Conservation (phyloP, 37 sponge, comb jelly and placozoan genomes). For the Theonella swinhoei region DNA sequence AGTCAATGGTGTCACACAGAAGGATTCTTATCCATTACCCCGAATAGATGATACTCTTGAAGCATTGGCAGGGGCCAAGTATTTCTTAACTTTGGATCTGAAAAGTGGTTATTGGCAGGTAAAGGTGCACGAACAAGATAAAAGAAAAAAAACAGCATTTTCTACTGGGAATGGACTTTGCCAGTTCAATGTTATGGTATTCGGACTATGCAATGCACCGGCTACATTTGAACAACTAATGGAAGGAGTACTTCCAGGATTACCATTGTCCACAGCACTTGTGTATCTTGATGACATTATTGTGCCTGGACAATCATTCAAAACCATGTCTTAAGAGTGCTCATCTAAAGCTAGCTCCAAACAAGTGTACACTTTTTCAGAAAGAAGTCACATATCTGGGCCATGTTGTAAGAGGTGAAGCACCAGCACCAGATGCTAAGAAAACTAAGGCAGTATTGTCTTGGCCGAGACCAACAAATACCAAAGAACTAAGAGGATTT, state of each 20-base stretch:
- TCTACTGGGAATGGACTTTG: too few species aligned
- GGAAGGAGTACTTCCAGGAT: slow-evolving; percentile 31
- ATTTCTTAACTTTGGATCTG: too few species aligned
- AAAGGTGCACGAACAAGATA: too few species aligned
- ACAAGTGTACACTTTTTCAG: slow-evolving; percentile 17
- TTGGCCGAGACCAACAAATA: slow-evolving; percentile 6
- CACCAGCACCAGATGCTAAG: slow-evolving; percentile 34
- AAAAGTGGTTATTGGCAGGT: too few species aligned
- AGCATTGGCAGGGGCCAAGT: too few species aligned
- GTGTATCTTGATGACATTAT: slow-evolving; percentile 51
- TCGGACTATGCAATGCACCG: too few species aligned
- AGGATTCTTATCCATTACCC: slow-evolving; percentile 32
- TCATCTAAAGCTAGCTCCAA: slow-evolving; percentile 10
- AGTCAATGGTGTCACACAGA: slow-evolving; percentile 6
- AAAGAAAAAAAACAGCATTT: background rate
- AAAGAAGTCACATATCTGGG: slow-evolving; percentile 42
- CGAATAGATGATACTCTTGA: too few species aligned
- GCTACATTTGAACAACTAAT: slow-evolving; percentile 43
- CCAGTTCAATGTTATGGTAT: too few species aligned
- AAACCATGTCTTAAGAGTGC: slow-evolving; percentile 1
- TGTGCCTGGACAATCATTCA: slow-evolving; percentile 14
- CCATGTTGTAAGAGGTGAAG: slow-evolving; percentile 29
- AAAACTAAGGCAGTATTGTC: slow-evolving; percentile 30
- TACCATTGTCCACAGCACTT: background rate
- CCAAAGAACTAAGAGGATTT: slow-evolving; percentile 21